phyloP scores from a whole-genome alignment of 2,113 vertebrate species.

The Aegithalos caudatus region DNA sequence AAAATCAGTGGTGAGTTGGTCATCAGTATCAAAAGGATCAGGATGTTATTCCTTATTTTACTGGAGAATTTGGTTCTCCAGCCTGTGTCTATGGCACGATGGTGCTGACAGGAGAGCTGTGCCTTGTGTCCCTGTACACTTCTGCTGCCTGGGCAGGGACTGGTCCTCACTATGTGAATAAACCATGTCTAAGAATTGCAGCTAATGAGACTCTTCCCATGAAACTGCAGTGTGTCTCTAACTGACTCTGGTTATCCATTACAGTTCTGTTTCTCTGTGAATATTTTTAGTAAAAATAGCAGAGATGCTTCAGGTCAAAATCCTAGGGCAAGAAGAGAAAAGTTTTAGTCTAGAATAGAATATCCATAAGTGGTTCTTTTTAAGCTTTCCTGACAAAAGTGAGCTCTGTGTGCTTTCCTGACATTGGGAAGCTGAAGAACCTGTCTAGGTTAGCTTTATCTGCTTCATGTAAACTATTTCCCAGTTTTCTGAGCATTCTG shows the following conservation, averaged over 20 bases:
- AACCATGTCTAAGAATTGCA: not conserved
- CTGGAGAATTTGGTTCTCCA: not conserved
- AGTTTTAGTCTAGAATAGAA: not conserved
- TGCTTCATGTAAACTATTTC: constrained; percentile 25
- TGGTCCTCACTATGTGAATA: not conserved
- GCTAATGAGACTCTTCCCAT: not conserved
- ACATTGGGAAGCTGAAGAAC: not conserved
- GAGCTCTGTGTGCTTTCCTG: not conserved
- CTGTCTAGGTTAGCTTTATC: not conserved
- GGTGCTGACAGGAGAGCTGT: not conserved
- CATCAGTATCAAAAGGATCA: not conserved
- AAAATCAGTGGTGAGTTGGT: not conserved
- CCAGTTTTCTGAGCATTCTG: not conserved
- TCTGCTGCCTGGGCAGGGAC: not conserved
- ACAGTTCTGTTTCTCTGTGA: not conserved
- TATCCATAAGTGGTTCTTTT: not conserved
- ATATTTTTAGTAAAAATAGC: not conserved
- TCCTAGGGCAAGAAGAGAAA: not conserved
- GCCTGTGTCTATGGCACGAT: rapidly evolving
- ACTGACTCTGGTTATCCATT: not conserved
- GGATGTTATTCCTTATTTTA: not conserved
- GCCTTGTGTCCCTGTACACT: not conserved
- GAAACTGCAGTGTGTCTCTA: not conserved
- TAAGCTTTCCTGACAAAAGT: not conserved
- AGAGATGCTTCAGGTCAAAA: not conserved